Percentiles rank a stretch among this genome's conserved stretches.
phyloP scores from a whole-genome alignment of 2,113 vertebrate genomes.

The Ictalurus furcatus region DNA sequence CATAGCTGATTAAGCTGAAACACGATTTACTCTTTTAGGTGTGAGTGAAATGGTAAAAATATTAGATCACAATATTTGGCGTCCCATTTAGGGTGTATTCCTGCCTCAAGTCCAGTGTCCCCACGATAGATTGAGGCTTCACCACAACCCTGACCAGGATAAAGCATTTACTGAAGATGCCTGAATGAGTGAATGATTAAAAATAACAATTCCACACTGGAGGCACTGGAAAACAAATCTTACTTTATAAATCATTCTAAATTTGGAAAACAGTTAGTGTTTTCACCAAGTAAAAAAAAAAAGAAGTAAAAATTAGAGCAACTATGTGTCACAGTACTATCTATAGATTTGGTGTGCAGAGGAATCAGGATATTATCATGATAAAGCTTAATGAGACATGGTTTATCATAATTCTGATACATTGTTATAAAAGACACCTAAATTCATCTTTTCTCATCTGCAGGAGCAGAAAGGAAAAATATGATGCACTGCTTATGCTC shows the following conservation, averaged over 20 bases:
- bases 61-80: neutral
- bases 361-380: neutral
- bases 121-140: neutral
- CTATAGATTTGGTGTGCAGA: neutral
- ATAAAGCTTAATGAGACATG: neutral
- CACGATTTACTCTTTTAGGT: neutral
- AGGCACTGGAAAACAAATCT: neutral
- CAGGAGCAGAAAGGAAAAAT: neutral
- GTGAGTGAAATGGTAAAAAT: neutral
- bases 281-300: neutral
- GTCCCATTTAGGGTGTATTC: neutral
- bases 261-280: neutral
- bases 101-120: too few relatives aligned
- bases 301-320: neutral
- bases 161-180: neutral
- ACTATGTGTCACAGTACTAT: neutral
- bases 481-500: slow-evolving; percentile 13
- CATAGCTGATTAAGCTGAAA: neutral
- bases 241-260: neutral
- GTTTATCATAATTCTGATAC: neutral
- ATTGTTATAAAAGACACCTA: neutral
- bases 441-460: slow-evolving; percentile 30
- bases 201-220: neutral
- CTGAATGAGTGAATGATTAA: neutral
- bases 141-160: neutral